These are phyloP conservation scores for Chionodraco myersi DNA, from an alignment of 2,113 vertebrate genomes.

Conservation along the genomic window DNA sequence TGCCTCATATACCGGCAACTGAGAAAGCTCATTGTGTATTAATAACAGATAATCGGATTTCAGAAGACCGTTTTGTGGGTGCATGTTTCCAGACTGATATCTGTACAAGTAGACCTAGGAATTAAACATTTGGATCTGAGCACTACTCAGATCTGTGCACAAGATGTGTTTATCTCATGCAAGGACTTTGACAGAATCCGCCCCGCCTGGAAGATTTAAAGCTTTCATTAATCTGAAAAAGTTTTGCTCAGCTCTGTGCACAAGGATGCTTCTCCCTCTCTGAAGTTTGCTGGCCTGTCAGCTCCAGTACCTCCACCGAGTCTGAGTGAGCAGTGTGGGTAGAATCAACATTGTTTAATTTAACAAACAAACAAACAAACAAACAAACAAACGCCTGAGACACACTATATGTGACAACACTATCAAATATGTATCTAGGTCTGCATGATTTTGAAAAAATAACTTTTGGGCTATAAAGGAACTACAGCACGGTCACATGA, in stretches of 20 bases:
- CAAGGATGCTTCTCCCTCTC: not conserved
- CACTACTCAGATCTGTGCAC: slow-evolving; percentile 1
- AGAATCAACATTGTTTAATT: slow-evolving; percentile 1
- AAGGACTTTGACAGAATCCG: slow-evolving; percentile 4
- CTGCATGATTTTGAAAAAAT: too few relatives aligned
- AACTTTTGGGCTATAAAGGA: too few relatives aligned
- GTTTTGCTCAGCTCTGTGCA: slow-evolving; percentile 10
- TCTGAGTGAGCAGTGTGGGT: slow-evolving; percentile 7
- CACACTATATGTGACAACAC: not conserved
- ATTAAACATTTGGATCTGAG: not conserved
- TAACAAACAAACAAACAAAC: too few relatives aligned
- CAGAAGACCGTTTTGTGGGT: not conserved
- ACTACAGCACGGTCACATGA: too few relatives aligned
- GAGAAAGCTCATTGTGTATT: too few relatives aligned
- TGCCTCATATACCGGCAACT: too few relatives aligned
- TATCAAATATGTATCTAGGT: not conserved
- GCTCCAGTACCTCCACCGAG: not conserved
- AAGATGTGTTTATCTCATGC: slow-evolving; percentile 15
- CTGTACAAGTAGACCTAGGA: not conserved
- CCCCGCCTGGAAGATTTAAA: slow-evolving; percentile 27
- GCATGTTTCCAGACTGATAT: not conserved
- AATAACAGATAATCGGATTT: not conserved
- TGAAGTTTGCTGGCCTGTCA: slow-evolving; percentile 5
- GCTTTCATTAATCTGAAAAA: slow-evolving; percentile 2
- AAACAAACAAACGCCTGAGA: not conserved